Evolutionary conservation across 2,888 invertebrate genomes (phyloP).

Genomic region (Encarsia formosa): DNA sequence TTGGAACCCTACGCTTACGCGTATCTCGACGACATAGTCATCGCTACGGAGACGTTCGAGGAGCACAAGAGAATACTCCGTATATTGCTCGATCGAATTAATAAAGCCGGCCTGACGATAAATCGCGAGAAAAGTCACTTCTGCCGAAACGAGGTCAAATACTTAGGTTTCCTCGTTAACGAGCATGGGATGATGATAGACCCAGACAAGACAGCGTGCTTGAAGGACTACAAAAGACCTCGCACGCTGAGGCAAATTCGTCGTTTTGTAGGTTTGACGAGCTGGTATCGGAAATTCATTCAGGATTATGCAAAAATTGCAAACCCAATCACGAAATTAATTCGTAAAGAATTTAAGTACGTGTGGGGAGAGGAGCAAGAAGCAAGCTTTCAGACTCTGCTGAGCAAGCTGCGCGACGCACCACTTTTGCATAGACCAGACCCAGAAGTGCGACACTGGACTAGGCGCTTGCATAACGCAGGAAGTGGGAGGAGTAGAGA

Average conservation of each 20-base stretch:
- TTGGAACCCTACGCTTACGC: constrained; percentile 24
- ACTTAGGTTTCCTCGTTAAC: constrained; percentile 37
- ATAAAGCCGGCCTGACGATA: constrained; percentile 15
- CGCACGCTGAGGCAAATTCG: constrained; percentile 29
- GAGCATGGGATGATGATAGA: constrained; percentile 29
- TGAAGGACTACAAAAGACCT: constrained; percentile 31
- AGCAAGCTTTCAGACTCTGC: constrained; percentile 8
- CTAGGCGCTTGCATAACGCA: constrained; percentile 23
- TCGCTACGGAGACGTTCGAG: constrained; percentile 26
- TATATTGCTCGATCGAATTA: constrained; percentile 7
- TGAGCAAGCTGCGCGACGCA: constrained; percentile 10
- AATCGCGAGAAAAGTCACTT: constrained; percentile 29
- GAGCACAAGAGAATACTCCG: constrained; percentile 21
- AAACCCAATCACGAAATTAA: constrained; percentile 24
- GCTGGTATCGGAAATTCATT: constrained; percentile 38
- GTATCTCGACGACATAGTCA: constrained; percentile 29
- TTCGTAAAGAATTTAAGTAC: neutral
- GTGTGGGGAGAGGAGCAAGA: constrained; percentile 10
- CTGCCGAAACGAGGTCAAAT: constrained; percentile 27
- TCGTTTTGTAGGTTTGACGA: constrained; percentile 36
- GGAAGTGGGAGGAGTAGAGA: constrained; percentile 11
- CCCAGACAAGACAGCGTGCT: constrained; percentile 20
- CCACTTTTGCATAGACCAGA: constrained; percentile 25
- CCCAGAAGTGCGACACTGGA: constrained; percentile 15
- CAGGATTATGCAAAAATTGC: constrained; percentile 27